A percentile compares a stretch with the other conserved stretches of the same genome.
phyloP scores from a whole-genome alignment of 2,113 vertebrate species.

The Spermophilus dauricus region DNA sequence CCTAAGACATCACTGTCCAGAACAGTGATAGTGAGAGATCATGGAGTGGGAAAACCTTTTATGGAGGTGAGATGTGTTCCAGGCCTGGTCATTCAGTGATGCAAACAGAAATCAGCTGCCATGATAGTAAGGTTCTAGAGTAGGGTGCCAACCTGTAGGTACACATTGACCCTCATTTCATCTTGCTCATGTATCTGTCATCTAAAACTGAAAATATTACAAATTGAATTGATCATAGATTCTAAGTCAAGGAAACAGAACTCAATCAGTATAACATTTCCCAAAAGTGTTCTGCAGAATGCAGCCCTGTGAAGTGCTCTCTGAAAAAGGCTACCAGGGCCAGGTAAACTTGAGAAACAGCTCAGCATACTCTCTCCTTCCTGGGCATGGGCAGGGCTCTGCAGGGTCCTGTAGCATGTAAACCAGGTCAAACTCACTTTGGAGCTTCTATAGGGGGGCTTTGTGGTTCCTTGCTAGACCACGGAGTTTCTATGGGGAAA shows the following conservation, averaged over 20 bases:
- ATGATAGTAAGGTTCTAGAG: background rate
- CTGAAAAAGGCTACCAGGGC: accelerated
- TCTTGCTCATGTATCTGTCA: background rate
- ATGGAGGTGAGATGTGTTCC: background rate
- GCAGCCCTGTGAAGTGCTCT: background rate
- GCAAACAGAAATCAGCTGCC: background rate
- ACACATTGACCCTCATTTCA: background rate
- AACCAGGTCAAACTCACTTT: background rate
- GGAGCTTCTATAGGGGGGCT: background rate
- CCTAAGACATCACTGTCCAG: background rate
- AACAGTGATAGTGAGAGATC: background rate
- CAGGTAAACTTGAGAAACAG: background rate
- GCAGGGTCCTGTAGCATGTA: background rate
- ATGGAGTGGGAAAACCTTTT: background rate
- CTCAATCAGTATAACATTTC: background rate
- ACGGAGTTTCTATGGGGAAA: background rate
- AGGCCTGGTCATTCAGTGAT: background rate
- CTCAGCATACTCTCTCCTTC: background rate
- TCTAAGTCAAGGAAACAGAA: background rate
- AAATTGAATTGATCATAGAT: background rate
- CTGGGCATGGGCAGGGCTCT: background rate
- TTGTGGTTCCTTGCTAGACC: background rate
- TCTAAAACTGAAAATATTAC: conserved; percentile 5
- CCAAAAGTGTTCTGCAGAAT: background rate
- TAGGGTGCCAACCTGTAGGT: background rate